A percentile compares a stretch with the other conserved stretches of the same genome.
These are phyloP conservation scores for Heliconius himera DNA, from an alignment of 1,140 invertebrate genomes.

Conservation along the genomic window DNA sequence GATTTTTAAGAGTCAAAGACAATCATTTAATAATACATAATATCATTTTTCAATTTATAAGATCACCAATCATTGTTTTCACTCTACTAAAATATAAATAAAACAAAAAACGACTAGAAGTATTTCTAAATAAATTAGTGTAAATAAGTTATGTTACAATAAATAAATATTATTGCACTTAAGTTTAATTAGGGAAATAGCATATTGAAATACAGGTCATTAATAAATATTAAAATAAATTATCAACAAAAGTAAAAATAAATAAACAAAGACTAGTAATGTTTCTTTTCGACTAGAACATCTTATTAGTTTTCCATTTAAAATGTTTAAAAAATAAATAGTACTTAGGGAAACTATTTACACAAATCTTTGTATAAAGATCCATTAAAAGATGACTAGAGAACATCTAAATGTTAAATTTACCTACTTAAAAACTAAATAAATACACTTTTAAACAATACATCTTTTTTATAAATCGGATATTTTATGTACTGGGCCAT, in stretches of 20 bases:
- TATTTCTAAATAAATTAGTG: conserved; percentile 6
- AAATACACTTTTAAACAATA: conserved; percentile 7
- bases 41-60: neutral
- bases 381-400: conserved; percentile 26
- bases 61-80: neutral
- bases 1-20: neutral
- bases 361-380: conserved; percentile 8
- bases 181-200: neutral
- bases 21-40: neutral
- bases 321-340: conserved; percentile 42
- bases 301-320: neutral
- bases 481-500: neutral
- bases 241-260: conserved; percentile 16
- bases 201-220: neutral
- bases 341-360: conserved; percentile 15
- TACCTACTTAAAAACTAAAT: conserved; percentile 37
- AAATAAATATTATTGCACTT: conserved; percentile 6
- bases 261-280: conserved; percentile 6
- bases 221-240: conserved; percentile 2
- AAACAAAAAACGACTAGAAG: conserved; percentile 1
- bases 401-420: conserved; percentile 24
- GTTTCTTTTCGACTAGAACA: conserved; percentile 10
- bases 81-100: neutral
- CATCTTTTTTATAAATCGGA: neutral
- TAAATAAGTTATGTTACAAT: conserved; percentile 1